Conservation (phyloP, 2,113 vertebrate species). For the Crotalus tigris region DNA sequence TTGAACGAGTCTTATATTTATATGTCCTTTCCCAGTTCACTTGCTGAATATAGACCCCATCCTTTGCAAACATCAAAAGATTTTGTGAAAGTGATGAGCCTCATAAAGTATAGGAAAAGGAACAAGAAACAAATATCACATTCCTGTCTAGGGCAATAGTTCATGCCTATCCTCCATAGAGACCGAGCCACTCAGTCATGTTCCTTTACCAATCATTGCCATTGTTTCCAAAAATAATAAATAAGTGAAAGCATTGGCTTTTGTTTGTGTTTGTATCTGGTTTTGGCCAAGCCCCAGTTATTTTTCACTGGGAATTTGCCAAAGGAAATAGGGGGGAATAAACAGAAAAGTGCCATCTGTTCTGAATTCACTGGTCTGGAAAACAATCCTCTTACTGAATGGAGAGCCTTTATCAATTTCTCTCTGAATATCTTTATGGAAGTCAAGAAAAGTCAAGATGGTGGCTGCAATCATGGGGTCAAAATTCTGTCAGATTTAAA, state of each 20-base stretch:
- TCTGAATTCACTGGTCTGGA: constrained; percentile 63
- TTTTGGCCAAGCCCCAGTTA: constrained; percentile 56
- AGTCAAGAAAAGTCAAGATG: neutral
- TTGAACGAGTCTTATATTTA: neutral
- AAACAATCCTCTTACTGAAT: constrained; percentile 52
- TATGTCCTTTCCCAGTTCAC: neutral
- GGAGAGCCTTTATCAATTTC: constrained; percentile 56
- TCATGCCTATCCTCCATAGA: fast-evolving
- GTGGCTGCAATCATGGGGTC: neutral
- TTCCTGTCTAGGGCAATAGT: neutral
- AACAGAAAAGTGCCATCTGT: constrained; percentile 67
- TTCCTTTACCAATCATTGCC: constrained; percentile 17
- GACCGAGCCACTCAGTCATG: neutral
- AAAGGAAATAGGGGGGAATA: constrained; percentile 55
- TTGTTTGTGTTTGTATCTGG: constrained; percentile 12
- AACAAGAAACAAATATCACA: neutral
- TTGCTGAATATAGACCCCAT: neutral
- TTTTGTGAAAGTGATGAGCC: neutral
- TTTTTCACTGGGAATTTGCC: constrained; percentile 55
- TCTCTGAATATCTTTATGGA: neutral
- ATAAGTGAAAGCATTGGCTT: neutral
- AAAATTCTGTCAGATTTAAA: neutral
- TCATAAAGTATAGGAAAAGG: neutral
- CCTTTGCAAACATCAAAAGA: neutral
- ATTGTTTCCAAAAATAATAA: constrained; percentile 40